Base-by-base conservation (phyloP, 2,113 vertebrate species). In the Proterorhinus semilunaris region DNA sequence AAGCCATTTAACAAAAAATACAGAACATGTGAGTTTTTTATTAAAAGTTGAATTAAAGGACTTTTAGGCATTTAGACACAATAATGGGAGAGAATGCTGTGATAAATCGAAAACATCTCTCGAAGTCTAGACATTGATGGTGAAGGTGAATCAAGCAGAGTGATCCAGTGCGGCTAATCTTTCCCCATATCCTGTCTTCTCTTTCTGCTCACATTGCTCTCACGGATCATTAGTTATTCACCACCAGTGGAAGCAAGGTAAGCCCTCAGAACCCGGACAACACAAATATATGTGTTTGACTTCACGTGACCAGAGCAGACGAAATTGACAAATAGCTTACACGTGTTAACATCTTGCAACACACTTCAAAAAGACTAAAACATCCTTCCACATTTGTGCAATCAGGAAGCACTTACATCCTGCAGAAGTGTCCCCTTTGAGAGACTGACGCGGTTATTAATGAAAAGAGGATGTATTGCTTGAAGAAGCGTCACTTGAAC, bases 211-310 rank as follows among this genome's bases (percentile, higher is more conserved):
- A 27, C 10, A 13, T 12, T 76, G 64, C 65, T 16, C 10, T 66
- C 7, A 46, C 65, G 64, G 21, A 61, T 68, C 72, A 69, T 61
- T 68, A 90, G 91, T 86, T 93, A 1, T 94, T 90, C 71, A 86
- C 83, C 72, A 83, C 83, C 72, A 83, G 66, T 49, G 91, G 88
- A 83, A 69, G 77, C 52, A 94, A 94, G 90, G 91, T 93, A 91
- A 83, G 93, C 62, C 12, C 43, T 46, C 59, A 46, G 61, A 71
- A 45, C 47, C 7, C 49, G 12, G 16, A 43, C n/a, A 15, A 51
- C 62, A 8, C 9, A 10, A 3, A 10, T 13, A 50, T 10, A 36
- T 36, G 27, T 5, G 4, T 36, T 36, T 36, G 27, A 36, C 4
- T 36, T 36, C 27, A 36, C 27, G 27, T 36, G 27, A 36, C 27